phyloP scores from a whole-genome alignment of 2,113 vertebrate genomes.

The Microcebus lehilahytsara region DNA sequence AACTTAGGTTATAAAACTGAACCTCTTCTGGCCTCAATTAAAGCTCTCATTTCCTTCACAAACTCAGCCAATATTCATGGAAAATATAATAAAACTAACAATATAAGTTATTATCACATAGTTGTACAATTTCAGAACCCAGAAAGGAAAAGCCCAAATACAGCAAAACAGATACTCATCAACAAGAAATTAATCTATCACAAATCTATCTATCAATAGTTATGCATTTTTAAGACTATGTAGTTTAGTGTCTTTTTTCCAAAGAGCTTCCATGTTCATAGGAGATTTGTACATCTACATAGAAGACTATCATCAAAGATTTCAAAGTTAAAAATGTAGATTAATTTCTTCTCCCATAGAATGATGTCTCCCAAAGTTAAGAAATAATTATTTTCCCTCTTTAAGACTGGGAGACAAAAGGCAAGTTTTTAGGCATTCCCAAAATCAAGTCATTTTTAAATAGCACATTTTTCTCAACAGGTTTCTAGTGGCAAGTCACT shows the following conservation, averaged over 20 bases:
- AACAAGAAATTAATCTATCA: background rate
- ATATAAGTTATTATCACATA: background rate
- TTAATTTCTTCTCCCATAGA: background rate
- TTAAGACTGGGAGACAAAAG: background rate
- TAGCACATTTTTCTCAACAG: background rate
- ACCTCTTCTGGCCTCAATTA: background rate
- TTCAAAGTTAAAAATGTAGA: background rate
- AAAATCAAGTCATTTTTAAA: background rate
- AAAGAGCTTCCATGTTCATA: background rate
- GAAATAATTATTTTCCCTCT: background rate
- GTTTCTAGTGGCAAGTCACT: background rate
- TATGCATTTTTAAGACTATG: background rate
- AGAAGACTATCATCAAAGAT: too few relatives aligned
- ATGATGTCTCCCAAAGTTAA: background rate
- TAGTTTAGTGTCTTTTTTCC: background rate
- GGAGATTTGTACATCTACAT: background rate
- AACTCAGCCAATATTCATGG: background rate
- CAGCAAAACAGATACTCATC: background rate
- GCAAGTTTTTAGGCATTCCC: background rate
- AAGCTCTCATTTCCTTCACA: background rate
- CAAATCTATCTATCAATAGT: background rate
- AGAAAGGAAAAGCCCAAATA: background rate
- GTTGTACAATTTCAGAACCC: background rate
- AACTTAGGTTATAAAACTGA: background rate
- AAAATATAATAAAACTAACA: background rate